Conservation (phyloP, 2,113 vertebrate species). For the Podocnemis expansa region DNA sequence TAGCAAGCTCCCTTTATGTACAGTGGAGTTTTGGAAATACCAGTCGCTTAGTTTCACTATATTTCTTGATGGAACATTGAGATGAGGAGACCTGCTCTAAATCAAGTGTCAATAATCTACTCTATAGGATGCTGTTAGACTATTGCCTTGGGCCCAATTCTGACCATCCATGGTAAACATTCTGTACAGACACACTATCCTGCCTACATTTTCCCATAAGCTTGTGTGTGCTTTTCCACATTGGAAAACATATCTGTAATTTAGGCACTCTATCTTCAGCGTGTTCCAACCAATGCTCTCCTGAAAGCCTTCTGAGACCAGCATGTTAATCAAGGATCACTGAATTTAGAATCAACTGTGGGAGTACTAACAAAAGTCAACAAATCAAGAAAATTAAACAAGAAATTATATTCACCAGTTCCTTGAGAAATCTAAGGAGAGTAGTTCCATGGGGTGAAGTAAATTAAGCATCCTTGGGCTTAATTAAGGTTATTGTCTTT, state of each 20-base stretch:
- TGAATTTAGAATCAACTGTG: conserved; percentile 37
- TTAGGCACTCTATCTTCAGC: not conserved
- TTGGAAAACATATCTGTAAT: not conserved
- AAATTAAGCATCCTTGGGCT: conserved; percentile 52
- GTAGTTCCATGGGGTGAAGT: conserved; percentile 55
- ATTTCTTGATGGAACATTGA: conserved; percentile 35
- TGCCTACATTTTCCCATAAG: conserved; percentile 14
- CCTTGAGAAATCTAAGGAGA: conserved; percentile 50
- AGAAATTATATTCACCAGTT: conserved; percentile 58
- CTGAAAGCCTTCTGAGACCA: conserved; percentile 12
- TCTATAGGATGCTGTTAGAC: not conserved
- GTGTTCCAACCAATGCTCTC: not conserved
- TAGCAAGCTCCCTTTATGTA: not conserved
- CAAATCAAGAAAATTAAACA: conserved; percentile 66
- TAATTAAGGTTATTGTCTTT: conserved; percentile 61
- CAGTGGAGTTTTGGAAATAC: not conserved
- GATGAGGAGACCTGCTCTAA: not conserved
- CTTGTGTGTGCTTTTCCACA: not conserved
- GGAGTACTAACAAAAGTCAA: conserved; percentile 53
- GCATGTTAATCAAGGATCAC: not conserved
- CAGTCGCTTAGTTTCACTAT: not conserved
- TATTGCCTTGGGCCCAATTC: not conserved
- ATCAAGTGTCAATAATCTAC: not conserved
- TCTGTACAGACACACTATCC: not conserved
- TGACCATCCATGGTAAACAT: conserved; percentile 19